Base-by-base conservation (phyloP, 2,797 vertebrate genomes). In the Gymnoscopelus braueri region DNA sequence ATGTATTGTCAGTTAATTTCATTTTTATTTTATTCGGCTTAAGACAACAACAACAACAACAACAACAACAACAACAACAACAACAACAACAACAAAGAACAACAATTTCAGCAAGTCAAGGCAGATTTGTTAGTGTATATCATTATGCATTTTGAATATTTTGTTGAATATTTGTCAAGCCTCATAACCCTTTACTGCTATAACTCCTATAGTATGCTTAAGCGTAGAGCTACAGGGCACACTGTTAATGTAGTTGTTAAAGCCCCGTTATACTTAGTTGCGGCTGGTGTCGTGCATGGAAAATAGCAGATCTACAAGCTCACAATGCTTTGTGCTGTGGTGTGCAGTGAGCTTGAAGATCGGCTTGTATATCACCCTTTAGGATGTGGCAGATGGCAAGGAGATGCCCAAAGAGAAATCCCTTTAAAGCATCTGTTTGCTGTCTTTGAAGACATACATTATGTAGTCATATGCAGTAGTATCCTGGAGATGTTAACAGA, bases 371-470 rank as follows among this genome's bases (percentile, higher is more conserved):
- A 35, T 35, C 32, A 35, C 32, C 32, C 32, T 35, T 35, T 35
- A 65, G 79, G 19, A 83, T 82, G 79, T 39, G 85, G 85, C 93
- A 94, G 93, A 93, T 91, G 92, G 90, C 77, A 76, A 71, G 63
- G 80, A 87, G 82, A 84, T 56, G 90, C 91, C 87, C 84, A 71
- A 75, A 90, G 91, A 90, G 77, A 85, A 83, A 71, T 82, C 76
- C 80, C 88, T 82, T 88, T 77, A 87, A 89, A 91, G 86, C 89
- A 87, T 91, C 87, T 90, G 87, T 80, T 91, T 89, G 88, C 87
- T 81, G 86, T 84, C 89, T 90, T 84, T 86, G 86, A 89, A 89
- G 81, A 87, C 32, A 59, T 83, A 64, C 81, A 71, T 23, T 48
- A 32, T 39, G 47, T n/a, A 50, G 39, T 5, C 48, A 79, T 71